These are phyloP conservation scores for Papilio glaucus DNA, from an alignment of 1,140 invertebrate genomes.

Conservation along the genomic window DNA sequence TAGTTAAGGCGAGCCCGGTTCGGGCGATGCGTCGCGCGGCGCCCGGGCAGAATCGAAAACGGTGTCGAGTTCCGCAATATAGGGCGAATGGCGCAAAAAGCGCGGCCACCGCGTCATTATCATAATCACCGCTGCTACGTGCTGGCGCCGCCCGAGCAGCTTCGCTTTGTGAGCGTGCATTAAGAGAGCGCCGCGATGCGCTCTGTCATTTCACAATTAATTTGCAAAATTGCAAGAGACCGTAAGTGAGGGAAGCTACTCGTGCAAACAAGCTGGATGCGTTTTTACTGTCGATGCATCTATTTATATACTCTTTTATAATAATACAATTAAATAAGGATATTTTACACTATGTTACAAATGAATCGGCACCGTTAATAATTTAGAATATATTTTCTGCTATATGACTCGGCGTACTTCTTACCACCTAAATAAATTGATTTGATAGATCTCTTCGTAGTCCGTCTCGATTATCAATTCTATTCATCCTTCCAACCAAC, in stretches of 20 bases:
- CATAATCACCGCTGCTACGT: constrained; percentile 80
- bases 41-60: constrained; percentile 62
- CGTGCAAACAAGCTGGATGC: constrained; percentile 6
- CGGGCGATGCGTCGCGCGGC: constrained; percentile 46
- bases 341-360: too few species aligned
- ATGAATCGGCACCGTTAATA: too few species aligned
- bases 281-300: background rate
- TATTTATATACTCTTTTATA: background rate
- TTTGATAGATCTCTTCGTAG: too few species aligned
- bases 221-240: constrained; percentile 73
- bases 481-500: too few species aligned
- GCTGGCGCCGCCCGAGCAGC: constrained; percentile 74
- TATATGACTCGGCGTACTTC: too few species aligned
- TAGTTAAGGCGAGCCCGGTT: constrained; percentile 57
- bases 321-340: too few species aligned
- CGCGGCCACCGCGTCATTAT: constrained; percentile 80
- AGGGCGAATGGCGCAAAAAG: constrained; percentile 75
- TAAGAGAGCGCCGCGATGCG: constrained; percentile 77
- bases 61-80: constrained; percentile 73
- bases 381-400: too few species aligned
- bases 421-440: too few species aligned
- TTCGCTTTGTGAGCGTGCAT: constrained; percentile 80
- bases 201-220: constrained; percentile 81
- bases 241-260: constrained; percentile 48
- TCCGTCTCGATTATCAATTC: too few species aligned